A percentile compares a stretch with the other conserved stretches of the same genome.
phyloP scores from a whole-genome alignment of 2,113 vertebrate genomes.

The Macquaria ambigua region DNA sequence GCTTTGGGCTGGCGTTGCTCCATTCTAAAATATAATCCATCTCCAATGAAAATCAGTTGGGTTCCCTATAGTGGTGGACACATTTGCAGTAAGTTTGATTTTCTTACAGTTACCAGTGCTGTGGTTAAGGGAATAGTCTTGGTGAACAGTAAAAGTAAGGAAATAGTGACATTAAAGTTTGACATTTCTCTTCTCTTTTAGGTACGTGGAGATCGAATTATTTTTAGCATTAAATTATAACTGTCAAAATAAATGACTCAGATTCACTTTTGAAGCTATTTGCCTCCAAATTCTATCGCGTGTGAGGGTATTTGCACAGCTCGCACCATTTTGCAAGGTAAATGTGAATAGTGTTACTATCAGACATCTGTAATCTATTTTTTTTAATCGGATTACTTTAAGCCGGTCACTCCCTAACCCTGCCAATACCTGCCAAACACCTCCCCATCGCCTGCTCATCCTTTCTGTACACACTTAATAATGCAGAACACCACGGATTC shows the following conservation, averaged over 20 bases:
- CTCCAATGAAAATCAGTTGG: neutral
- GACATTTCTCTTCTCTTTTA: neutral
- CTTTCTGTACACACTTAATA: constrained; percentile 59
- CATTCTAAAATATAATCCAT: neutral
- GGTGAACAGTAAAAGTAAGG: neutral
- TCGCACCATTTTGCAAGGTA: neutral
- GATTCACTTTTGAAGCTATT: neutral
- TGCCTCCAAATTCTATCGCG: neutral
- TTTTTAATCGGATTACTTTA: constrained; percentile 65
- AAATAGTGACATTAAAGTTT: neutral
- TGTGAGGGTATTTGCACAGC: constrained; percentile 12
- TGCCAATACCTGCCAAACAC: constrained; percentile 52
- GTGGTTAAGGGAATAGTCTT: neutral
- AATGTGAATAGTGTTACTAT: constrained; percentile 53
- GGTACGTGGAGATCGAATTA: neutral
- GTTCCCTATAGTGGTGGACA: neutral
- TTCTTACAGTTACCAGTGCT: neutral
- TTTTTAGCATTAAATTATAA: neutral
- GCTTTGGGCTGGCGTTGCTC: neutral
- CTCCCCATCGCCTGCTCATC: constrained; percentile 42
- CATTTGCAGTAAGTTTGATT: neutral
- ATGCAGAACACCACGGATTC: constrained; percentile 45
- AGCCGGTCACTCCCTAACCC: constrained; percentile 42
- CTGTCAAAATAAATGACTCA: neutral
- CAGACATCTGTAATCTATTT: constrained; percentile 66